A percentile compares a stretch with the other conserved stretches of the same genome.
Evolutionary conservation across 2,113 vertebrate genomes (phyloP).

Genomic region (Thunnus maccoyii): DNA sequence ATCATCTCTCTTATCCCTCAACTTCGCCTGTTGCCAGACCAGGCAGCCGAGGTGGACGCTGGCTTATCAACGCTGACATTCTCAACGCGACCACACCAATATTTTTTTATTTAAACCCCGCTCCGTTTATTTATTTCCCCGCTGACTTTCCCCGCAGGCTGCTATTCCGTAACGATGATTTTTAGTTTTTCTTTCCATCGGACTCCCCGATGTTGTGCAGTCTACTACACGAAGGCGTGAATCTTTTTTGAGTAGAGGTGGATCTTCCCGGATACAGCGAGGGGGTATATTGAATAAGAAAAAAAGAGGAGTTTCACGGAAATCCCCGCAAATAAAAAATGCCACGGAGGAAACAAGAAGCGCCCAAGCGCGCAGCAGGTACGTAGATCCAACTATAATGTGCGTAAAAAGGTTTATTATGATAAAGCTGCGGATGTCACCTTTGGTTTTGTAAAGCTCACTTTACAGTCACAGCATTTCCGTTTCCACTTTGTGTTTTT

Average conservation of each 20-base stretch:
- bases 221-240: constrained; percentile 82
- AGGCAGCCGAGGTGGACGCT: constrained; percentile 83
- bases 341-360: constrained; percentile 99
- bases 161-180: constrained; percentile 67
- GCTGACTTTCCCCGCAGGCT: constrained; percentile 47
- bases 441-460: constrained; percentile 67
- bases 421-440: constrained; percentile 46
- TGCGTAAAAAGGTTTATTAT: constrained; percentile 44
- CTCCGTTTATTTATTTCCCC: constrained; percentile 23
- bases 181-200: constrained; percentile 70
- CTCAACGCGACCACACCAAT: constrained; percentile 45
- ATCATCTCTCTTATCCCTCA: constrained; percentile 91
- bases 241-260: constrained; percentile 82
- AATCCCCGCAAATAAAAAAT: constrained; percentile 84
- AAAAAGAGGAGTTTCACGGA: constrained; percentile 79
- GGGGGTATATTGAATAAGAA: constrained; percentile 71
- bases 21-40: constrained; percentile 92
- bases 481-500: constrained; percentile 66
- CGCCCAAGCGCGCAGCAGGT: constrained; percentile 97
- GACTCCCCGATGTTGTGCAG: constrained; percentile 78
- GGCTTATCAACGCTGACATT: constrained; percentile 57
- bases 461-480: constrained; percentile 72
- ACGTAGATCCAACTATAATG: constrained; percentile 68
- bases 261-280: constrained; percentile 88
- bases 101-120: no score